These are phyloP conservation scores for Tenthredo livida DNA, from an alignment of 2,888 invertebrate species.

Conservation along the genomic window DNA sequence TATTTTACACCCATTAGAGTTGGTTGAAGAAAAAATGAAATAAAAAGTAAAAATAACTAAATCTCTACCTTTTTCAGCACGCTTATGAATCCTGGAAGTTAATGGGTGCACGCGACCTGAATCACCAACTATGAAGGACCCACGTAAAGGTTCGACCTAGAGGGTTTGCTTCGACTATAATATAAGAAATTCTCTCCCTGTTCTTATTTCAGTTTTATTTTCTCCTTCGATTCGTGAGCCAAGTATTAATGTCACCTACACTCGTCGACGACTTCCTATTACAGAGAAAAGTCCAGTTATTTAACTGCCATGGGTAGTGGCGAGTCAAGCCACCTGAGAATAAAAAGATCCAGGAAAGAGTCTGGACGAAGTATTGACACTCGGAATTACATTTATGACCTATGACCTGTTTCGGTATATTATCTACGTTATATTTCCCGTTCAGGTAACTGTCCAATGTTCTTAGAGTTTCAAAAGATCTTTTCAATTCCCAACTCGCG, in stretches of 20 bases:
- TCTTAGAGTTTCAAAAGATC: neutral
- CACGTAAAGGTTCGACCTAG: neutral
- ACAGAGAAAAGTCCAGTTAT: slow-evolving; percentile 3
- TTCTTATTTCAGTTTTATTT: slow-evolving; percentile 39
- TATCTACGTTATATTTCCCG: neutral
- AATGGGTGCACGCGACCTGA: slow-evolving; percentile 33
- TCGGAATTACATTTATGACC: neutral
- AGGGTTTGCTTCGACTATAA: slow-evolving; percentile 15
- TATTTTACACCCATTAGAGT: neutral
- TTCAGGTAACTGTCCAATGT: neutral
- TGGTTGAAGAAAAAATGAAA: neutral
- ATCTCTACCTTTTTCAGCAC: slow-evolving; percentile 16
- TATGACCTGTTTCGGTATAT: neutral
- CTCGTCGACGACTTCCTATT: neutral
- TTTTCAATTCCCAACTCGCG: neutral
- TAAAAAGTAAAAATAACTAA: neutral
- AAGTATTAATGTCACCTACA: slow-evolving; percentile 27
- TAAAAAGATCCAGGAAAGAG: neutral
- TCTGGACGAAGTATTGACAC: neutral
- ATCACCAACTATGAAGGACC: neutral
- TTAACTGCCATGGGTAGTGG: neutral
- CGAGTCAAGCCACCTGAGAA: neutral
- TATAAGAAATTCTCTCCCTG: slow-evolving; percentile 29
- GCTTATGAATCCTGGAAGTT: slow-evolving; percentile 34
- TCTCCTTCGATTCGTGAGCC: slow-evolving; percentile 38